Conservation (phyloP, 2,888 invertebrate species). For the Linnaemya tessellans region DNA sequence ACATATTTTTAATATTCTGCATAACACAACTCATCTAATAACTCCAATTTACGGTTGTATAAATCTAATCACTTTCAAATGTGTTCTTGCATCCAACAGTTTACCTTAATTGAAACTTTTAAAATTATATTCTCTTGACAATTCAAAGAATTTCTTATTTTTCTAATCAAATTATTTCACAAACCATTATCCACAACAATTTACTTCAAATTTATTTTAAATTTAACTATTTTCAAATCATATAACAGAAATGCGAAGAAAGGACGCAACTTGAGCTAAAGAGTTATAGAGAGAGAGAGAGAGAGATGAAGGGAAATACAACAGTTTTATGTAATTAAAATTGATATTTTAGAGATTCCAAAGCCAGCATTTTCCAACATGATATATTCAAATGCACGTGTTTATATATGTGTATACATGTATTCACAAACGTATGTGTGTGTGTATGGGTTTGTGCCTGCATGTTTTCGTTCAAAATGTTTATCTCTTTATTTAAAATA, state of each 20-base stretch:
- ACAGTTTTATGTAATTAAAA: constrained; percentile 16
- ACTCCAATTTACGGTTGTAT: constrained; percentile 17
- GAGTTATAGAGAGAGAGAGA: too few relatives aligned
- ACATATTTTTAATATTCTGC: background rate
- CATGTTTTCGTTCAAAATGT: background rate
- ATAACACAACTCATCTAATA: constrained; percentile 21
- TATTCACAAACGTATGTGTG: background rate
- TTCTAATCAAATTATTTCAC: constrained; percentile 52
- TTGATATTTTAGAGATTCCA: constrained; percentile 23
- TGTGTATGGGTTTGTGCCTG: background rate
- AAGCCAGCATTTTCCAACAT: background rate
- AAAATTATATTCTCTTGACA: constrained; percentile 38
- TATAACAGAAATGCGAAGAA: background rate
- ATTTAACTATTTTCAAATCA: constrained; percentile 11
- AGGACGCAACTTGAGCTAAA: too few relatives aligned
- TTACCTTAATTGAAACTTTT: constrained; percentile 54
- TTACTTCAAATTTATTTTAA: constrained; percentile 36
- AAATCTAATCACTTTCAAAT: constrained; percentile 48
- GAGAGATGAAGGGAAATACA: background rate
- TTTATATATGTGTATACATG: background rate
- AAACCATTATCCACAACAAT: constrained; percentile 49
- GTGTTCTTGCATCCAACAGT: constrained; percentile 1
- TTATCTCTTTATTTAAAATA: constrained; percentile 27
- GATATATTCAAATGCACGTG: background rate
- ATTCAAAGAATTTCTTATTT: constrained; percentile 5